Base-by-base conservation (phyloP, 2,113 vertebrate genomes). In the Polypterus senegalus region DNA sequence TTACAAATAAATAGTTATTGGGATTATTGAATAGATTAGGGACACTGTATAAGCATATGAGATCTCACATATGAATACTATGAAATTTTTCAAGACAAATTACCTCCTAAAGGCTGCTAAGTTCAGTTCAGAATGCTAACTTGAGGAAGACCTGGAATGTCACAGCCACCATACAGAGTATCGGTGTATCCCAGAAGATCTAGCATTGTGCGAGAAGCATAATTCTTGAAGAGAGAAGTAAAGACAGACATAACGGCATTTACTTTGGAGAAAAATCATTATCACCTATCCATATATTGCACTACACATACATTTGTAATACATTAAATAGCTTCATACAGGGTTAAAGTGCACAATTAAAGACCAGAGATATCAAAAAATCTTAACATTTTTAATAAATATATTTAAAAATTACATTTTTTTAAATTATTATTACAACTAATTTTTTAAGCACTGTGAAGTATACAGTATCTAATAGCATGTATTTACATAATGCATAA, bases 171-270 rank as follows among this genome's bases (percentile, higher is more conserved):
- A 45, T 57, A 57, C n/a, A 49, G n/a, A 9, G 44, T n/a, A 3
- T 43, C 3, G 44, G 49, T 57, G n/a, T 63, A 11, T 4, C 45
- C 8, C 47, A 49, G 5, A 2, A 7, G 8, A 51, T 51, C 43
- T 6, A 63, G 8, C 45, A 49, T n/a, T 48, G 48, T 45, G 5
- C 1, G 7, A 4, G 27, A 49, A 3, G 9, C 9, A 63, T 49
- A 49, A 49, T 63, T 55, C 62, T 63, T 47, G 45, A 58, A 49
- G 3, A 48, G 8, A 8, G 46, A 63, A 56, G 10, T 48, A n/a
- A 27, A 5, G 45, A 27, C 11, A 9, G 7, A 63, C 8, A 56
- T 48, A 5, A 45, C 27, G 9, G 45, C 9, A 6, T 9, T 60
- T 44, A 60, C 11, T 51, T 11, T 27, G 27, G 27, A 27, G 27